phyloP scores from a whole-genome alignment of 1,140 invertebrate species.

The Trichonephila clavipes region DNA sequence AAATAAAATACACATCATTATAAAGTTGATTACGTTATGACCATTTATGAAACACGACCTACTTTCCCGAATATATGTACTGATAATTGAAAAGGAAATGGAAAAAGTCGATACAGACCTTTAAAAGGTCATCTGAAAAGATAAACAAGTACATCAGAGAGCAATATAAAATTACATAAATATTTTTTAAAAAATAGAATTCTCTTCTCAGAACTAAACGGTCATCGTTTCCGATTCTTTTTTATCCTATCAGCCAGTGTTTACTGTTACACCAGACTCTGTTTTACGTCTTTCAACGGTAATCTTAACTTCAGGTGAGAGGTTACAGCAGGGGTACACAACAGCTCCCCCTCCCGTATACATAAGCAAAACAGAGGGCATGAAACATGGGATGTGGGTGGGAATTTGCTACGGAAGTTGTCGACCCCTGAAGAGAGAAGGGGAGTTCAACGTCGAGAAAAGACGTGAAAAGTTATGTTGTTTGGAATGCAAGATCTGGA shows the following conservation, averaged over 20 bases:
- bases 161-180: slow-evolving; percentile 4
- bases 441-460: not conserved
- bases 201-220: not conserved
- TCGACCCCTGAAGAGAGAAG: not conserved
- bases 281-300: not conserved
- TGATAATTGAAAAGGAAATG: not conserved
- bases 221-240: not conserved
- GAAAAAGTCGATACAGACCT: not conserved
- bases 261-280: not conserved
- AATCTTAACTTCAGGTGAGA: not conserved
- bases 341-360: not conserved
- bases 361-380: not conserved
- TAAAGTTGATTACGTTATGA: not conserved
- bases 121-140: not conserved
- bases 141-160: not conserved
- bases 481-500: no score
- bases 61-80: not conserved
- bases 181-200: not conserved
- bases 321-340: not conserved
- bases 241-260: not conserved
- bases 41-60: not conserved
- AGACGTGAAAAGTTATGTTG: no score
- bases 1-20: not conserved
- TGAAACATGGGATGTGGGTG: not conserved
- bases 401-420: not conserved